These are phyloP conservation scores for Siderastrea radians DNA, from an alignment of 92 coral and sea anemone genomes.

Conservation along the genomic window DNA sequence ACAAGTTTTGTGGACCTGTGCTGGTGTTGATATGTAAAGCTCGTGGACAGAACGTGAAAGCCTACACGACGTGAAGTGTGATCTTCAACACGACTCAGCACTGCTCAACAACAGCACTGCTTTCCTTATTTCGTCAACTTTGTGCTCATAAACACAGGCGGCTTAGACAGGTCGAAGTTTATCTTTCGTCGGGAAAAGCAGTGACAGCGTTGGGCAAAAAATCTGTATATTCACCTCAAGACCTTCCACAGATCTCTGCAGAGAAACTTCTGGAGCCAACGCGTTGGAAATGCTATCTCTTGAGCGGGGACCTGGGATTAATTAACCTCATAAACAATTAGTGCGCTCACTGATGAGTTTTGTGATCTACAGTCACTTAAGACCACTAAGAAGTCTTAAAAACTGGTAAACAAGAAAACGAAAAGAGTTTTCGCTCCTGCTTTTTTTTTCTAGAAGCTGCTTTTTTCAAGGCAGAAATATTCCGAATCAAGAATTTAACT, in stretches of 20 bases:
- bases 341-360: neutral
- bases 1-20: neutral
- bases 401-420: neutral
- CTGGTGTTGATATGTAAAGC: neutral
- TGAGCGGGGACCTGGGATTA: neutral
- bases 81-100: neutral
- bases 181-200: neutral
- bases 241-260: neutral
- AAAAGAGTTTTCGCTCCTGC: neutral
- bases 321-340: neutral
- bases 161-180: neutral
- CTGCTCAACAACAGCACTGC: neutral
- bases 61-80: neutral
- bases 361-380: neutral
- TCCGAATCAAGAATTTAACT: neutral
- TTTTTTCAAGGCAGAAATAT: neutral
- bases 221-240: neutral
- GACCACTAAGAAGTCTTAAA: neutral
- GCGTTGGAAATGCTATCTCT: neutral
- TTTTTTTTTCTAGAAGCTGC: neutral
- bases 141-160: neutral
- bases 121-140: conserved; percentile 1
- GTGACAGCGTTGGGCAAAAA: neutral
- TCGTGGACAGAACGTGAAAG: neutral
- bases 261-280: neutral